phyloP scores from a whole-genome alignment of 2,797 vertebrate genomes.

The Eupleurogrammus muticus region DNA sequence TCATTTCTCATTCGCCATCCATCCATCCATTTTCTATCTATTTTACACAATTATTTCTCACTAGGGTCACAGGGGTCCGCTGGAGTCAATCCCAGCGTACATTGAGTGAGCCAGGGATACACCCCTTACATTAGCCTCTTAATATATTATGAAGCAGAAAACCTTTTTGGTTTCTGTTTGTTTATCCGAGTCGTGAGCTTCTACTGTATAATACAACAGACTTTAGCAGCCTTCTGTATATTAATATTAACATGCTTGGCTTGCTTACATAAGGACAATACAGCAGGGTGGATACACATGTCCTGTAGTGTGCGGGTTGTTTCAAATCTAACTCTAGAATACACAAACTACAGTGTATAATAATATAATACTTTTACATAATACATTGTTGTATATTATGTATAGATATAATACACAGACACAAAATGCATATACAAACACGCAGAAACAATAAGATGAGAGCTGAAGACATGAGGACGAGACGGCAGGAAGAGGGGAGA shows the following conservation, averaged over 20 bases:
- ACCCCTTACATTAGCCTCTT: too few relatives aligned
- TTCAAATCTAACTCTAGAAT: neutral
- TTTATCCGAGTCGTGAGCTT: neutral
- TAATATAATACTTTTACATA: constrained; percentile 19
- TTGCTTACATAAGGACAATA: neutral
- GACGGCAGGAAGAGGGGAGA: constrained; percentile 69
- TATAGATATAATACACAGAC: neutral
- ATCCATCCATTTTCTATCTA: too few relatives aligned
- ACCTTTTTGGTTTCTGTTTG: neutral
- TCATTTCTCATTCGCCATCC: too few relatives aligned
- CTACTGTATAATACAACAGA: neutral
- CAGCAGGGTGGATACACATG: neutral
- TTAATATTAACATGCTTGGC: neutral
- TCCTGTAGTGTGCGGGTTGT: neutral
- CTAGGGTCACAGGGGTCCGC: too few relatives aligned
- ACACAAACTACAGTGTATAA: neutral
- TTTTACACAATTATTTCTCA: too few relatives aligned
- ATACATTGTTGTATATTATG: neutral
- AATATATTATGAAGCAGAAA: neutral
- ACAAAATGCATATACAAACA: constrained; percentile 25
- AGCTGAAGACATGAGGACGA: constrained; percentile 59
- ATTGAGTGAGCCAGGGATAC: too few relatives aligned
- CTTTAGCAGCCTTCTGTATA: neutral
- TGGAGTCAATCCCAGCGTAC: too few relatives aligned
- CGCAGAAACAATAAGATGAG: constrained; percentile 32